Evolutionary conservation across 2,113 vertebrate species (phyloP), one percentile per base, ranked within the genome.

Genomic region (Coracopsis vasa): DNA sequence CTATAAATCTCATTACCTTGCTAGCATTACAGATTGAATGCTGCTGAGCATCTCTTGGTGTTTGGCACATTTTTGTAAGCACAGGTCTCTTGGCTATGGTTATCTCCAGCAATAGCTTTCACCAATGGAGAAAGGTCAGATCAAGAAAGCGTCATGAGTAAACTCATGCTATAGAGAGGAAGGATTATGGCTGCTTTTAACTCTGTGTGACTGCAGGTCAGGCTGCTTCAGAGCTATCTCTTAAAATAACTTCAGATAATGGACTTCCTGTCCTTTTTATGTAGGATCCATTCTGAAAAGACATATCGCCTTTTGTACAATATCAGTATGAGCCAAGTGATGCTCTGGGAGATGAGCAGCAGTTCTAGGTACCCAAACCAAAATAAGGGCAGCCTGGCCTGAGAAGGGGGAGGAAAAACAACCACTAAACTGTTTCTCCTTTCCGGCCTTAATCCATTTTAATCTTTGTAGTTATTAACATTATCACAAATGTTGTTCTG

Each of bases 241-340:
- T 92, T 82, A 73, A 94, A 95, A 80, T 70, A 88, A 84, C 79
- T 73, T 67, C 54, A 44, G 85, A 78, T 61, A 83, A 80, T 45
- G 64, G 67, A 70, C 33, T 86, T 77, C 10, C 54, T 65, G 45
- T 28, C 54, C 45, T 93, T 87, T 91, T 60, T 21, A 4, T 78
- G 60, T 33, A 39, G 45, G 60, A 35, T 50, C 23, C 77, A 5
- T n/a, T 60, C 60, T 64, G 79, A 74, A 94, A 80, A 93, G 81
- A 42, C 74, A 47, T n/a, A 15, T 47, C 1, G 4, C 28, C 71
- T 92, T 89, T 70, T 70, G 50, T n/a, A 27, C 50, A 23, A 0
- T 75, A 33, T 42, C 0, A 0, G 19, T 65, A 7, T 16, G 24
- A 62, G 45, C 58, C 65, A 66, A 85, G 33, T 0, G 0, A 67